Percentiles rank a stretch among this genome's conserved stretches.
Evolutionary conservation across 2,113 vertebrate genomes (phyloP).

Genomic region (Microtus oregoni): DNA sequence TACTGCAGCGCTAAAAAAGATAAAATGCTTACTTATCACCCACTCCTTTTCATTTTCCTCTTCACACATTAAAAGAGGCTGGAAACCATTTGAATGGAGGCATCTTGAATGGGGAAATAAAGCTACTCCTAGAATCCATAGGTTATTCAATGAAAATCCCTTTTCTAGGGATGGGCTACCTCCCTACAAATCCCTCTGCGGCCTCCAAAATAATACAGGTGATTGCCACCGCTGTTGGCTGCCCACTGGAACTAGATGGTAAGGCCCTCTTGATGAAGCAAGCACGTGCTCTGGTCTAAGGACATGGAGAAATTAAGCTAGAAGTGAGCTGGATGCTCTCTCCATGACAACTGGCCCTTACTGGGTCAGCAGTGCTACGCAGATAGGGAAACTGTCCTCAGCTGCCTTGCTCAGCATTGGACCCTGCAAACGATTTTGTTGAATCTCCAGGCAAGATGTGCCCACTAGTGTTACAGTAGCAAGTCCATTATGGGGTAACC

Average conservation of each 20-base stretch:
- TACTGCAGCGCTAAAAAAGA: neutral
- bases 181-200: neutral
- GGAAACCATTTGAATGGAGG: neutral
- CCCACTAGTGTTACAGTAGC: neutral
- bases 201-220: neutral
- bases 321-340: neutral
- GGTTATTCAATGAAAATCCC: neutral
- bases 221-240: neutral
- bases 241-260: neutral
- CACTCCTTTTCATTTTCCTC: neutral
- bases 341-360: too few relatives aligned
- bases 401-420: neutral
- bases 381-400: neutral
- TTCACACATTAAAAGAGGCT: slow-evolving; percentile 14
- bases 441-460: neutral
- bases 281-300: neutral
- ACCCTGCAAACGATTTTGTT: neutral
- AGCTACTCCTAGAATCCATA: neutral
- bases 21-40: neutral
- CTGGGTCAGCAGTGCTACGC: neutral
- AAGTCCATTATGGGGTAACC: neutral
- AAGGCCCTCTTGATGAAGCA: neutral
- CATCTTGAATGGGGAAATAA: neutral
- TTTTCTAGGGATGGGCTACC: neutral
- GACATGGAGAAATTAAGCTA: neutral